Percentiles rank a stretch among this genome's conserved stretches.
Conservation (phyloP, 1,140 invertebrate genomes). For the Dinoponera quadriceps region DNA sequence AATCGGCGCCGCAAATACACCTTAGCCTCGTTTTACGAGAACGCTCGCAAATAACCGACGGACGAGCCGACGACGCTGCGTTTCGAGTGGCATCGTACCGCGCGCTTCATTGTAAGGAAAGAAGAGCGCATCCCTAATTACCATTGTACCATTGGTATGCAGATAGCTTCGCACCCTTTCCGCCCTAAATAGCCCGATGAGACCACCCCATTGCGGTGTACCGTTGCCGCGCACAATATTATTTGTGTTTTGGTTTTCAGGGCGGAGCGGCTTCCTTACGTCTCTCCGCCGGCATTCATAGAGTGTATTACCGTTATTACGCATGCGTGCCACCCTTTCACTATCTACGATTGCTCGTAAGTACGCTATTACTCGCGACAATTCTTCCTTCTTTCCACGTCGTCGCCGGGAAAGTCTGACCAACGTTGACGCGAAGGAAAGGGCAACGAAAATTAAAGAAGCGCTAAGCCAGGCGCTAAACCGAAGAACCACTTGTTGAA, state of each 20-base stretch:
- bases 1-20: constrained; percentile 61
- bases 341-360: too few species aligned
- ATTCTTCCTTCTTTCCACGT: too few species aligned
- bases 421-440: constrained; percentile 19
- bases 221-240: constrained; percentile 73
- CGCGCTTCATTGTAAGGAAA: constrained; percentile 62
- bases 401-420: neutral
- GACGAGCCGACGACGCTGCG: constrained; percentile 40
- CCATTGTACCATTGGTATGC: constrained; percentile 83
- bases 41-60: constrained; percentile 57
- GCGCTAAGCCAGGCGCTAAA: constrained; percentile 85
- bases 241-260: constrained; percentile 85
- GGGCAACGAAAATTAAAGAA: constrained; percentile 83
- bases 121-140: constrained; percentile 81
- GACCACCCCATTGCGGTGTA: constrained; percentile 47
- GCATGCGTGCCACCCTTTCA: constrained; percentile 24
- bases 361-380: neutral
- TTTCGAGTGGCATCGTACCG: constrained; percentile 73
- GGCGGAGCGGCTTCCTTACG: constrained; percentile 75
- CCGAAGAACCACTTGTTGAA: constrained; percentile 86
- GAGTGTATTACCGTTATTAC: constrained; percentile 54
- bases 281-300: constrained; percentile 47
- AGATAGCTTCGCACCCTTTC: constrained; percentile 80
- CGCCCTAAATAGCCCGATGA: constrained; percentile 76
- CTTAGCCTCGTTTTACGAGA: constrained; percentile 36